Evolutionary conservation across 1,140 invertebrate genomes (phyloP), one percentile per base, ranked within the genome.

Genomic region (Formica exsecta): DNA sequence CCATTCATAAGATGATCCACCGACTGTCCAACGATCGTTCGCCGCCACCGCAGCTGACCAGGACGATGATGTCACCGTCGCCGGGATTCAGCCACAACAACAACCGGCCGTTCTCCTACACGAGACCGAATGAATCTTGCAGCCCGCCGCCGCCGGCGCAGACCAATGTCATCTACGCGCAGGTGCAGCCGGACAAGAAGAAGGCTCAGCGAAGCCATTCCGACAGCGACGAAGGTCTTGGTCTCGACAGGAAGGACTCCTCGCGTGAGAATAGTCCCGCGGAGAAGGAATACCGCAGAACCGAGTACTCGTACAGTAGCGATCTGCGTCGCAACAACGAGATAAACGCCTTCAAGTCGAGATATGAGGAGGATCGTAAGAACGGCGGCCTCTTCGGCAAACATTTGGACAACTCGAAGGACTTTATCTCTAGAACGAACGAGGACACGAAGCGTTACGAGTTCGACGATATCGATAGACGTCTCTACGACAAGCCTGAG

Each of bases 81-180:
- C 94, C 95, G 0, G 96, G 96, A 76, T 96, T 96, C 48, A 95
- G 96, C 13, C 97, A 97, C 89, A 97, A 97, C 91, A 96, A 96
- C 87, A 98, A 97, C 90, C 96, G 97, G 91, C 97, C 97, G 11
- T 97, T 98, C 92, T 97, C 97, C 0, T 98, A 98, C 87, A 97
- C 96, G 0, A 95, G 96, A 88, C 96, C 96, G 3, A 96, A 96
- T 79, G 94, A 94, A 13, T 91, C 89, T 16, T 89, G 85, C 70
- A 85, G 85, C n/a, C 83, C 89, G 13, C 91, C 92, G 3, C 88
- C 90, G 2, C 75, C 86, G 6, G 75, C 84, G 16, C 93, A 93
- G 74, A 91, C 93, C 71, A 85, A 94, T 29, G 96, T 97, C 19
- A 97, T 97, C 66, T 98, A 98, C 92, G 97, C 97, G 19, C 97